phyloP scores from a whole-genome alignment of 2,797 vertebrate species.

The Florisuga fusca region DNA sequence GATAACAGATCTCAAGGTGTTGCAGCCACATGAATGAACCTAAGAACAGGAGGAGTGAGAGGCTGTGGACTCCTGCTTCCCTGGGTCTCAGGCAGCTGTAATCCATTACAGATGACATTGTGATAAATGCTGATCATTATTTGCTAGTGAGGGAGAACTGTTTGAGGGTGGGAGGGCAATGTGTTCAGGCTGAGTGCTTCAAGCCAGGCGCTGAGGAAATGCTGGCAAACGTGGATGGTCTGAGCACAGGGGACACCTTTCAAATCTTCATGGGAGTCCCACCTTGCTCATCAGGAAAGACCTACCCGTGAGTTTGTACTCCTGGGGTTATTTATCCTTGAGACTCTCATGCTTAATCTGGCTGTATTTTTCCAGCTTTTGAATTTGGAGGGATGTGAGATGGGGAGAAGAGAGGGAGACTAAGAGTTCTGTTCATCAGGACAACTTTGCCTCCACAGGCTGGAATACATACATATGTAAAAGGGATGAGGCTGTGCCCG shows the following conservation, averaged over 20 bases:
- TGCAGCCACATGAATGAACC: not conserved
- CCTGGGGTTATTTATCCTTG: not conserved
- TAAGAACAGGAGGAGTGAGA: not conserved
- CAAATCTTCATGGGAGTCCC: not conserved
- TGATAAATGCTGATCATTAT: not conserved
- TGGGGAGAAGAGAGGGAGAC: not conserved
- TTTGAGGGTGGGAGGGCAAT: not conserved
- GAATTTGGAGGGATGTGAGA: not conserved
- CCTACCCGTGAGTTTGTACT: not conserved
- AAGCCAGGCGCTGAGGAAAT: not conserved
- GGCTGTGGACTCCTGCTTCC: not conserved
- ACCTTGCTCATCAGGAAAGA: not conserved
- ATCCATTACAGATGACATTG: not conserved
- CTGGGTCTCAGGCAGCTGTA: accelerated
- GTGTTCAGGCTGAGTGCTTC: not conserved
- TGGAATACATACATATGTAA: not conserved
- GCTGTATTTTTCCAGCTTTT: not conserved
- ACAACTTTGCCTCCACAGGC: not conserved
- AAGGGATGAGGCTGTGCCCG: not conserved
- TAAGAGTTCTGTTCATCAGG: not conserved
- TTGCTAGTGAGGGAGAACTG: not conserved
- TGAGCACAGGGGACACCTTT: not conserved
- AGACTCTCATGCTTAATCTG: not conserved
- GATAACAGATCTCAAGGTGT: not conserved
- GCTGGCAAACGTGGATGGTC: not conserved